A percentile compares a stretch with the other conserved stretches of the same genome.
Conservation (phyloP, 2,113 vertebrate species). For the Agapornis roseicollis region DNA sequence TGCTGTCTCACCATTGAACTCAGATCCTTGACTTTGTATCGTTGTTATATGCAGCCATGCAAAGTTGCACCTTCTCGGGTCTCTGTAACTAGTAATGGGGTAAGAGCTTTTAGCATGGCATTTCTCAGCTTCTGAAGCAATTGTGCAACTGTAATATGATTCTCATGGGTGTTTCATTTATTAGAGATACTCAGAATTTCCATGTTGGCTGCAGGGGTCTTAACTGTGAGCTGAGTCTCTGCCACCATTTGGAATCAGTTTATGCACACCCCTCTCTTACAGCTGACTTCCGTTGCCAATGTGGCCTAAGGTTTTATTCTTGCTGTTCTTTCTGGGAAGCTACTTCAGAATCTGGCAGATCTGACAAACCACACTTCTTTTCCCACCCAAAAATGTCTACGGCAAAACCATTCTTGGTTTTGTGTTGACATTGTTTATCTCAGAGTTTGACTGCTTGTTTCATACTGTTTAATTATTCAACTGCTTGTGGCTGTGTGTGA, state of each 20-base stretch:
- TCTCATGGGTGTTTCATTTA: background rate
- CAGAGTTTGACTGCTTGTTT: background rate
- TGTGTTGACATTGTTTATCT: background rate
- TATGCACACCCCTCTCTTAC: background rate
- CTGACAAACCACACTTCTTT: background rate
- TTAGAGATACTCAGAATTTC: background rate
- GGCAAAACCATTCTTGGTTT: background rate
- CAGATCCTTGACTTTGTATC: background rate
- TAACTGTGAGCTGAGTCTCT: background rate
- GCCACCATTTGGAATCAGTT: background rate
- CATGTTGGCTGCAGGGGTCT: background rate
- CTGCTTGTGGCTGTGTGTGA: background rate
- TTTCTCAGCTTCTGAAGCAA: background rate
- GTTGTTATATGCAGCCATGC: accelerated
- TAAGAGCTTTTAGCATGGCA: background rate
- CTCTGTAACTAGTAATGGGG: background rate
- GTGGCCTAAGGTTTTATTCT: background rate
- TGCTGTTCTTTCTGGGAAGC: background rate
- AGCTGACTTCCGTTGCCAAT: background rate
- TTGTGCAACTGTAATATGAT: background rate
- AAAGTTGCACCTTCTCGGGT: background rate
- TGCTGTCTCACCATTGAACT: background rate
- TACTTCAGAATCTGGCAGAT: background rate
- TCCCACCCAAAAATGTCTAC: background rate
- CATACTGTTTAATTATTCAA: background rate